Base-by-base conservation (phyloP, 2,888 invertebrate species). In the Leptinotarsa tumamoca region DNA sequence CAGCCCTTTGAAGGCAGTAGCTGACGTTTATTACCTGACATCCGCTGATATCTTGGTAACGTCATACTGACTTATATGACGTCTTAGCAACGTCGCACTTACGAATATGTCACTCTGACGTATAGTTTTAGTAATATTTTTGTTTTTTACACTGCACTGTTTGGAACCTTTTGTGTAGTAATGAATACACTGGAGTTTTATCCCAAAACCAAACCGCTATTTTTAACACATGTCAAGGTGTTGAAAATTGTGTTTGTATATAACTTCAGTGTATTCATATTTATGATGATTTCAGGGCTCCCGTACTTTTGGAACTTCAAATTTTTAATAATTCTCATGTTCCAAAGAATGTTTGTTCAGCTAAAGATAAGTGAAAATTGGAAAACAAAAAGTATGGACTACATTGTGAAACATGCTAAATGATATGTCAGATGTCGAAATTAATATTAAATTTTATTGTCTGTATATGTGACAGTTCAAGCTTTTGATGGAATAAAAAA, bases 11-110 rank as follows among this genome's bases (percentile, higher is more conserved):
- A 68, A 56, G 68, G 54, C 68, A 68, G 52, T 17, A 23, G 23
- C 68, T 68, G 68, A 68, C 68, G 68, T 68, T 51, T 15, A 68
- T 68, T 15, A 68, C 56, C 21, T 68, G 33, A 49, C 52, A 68
- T 51, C 52, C 27, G 27, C 17, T 68, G 68, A 67, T 27, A n/a
- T 68, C 68, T 68, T 68, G 52, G 23, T 14, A 17, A 68, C 68
- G 52, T 50, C 51, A 68, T 21, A 52, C 14, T 68, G 68, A 33
- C 54, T 27, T 68, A 33, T 54, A 68, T 68, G 18, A 18, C 18
- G 52, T 21, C 56, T 68, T 51, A 15, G 52, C 23, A 27, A 68
- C 43, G 54, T 52, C 56, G 23, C 56, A 33, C 33, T 68, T 33
- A 68, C 54, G 50, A 23, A 51, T 52, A 68, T 23, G 68, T 50